Evolutionary conservation across 1,140 invertebrate species (phyloP).

Genomic region (Nasonia vitripennis): DNA sequence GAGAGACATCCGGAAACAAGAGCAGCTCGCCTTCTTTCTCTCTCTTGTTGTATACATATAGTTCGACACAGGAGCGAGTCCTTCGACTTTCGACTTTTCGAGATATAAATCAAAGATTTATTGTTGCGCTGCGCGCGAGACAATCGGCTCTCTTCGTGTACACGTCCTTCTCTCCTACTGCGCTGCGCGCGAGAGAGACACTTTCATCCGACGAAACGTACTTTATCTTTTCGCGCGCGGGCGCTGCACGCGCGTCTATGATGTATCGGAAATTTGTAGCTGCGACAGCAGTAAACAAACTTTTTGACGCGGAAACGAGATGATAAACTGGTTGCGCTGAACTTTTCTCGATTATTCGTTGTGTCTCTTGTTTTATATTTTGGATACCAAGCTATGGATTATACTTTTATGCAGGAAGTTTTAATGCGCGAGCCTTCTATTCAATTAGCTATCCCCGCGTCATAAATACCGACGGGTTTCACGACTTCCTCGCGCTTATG

Average conservation of each 20-base stretch:
- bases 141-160: background rate
- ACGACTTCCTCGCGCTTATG: no score
- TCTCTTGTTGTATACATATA: no score
- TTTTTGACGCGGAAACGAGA: background rate
- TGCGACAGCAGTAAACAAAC: slow-evolving; percentile 3
- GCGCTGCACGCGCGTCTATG: background rate
- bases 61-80: slow-evolving; percentile 2
- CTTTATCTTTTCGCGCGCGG: slow-evolving; percentile 18
- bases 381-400: no score
- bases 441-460: background rate
- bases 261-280: slow-evolving; percentile 31
- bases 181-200: background rate
- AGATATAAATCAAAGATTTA: slow-evolving; percentile 49
- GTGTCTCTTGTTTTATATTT: background rate
- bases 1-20: background rate
- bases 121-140: background rate
- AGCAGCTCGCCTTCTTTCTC: background rate
- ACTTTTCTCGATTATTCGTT: background rate
- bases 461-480: no score
- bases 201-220: slow-evolving; percentile 4
- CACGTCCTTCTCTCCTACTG: background rate
- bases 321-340: background rate
- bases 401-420: no score
- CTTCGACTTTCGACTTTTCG: background rate
- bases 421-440: background rate